Percentiles rank a stretch among this genome's conserved stretches.
Conservation (phyloP, 2,113 vertebrate species). For the Seriola quinqueradiata region DNA sequence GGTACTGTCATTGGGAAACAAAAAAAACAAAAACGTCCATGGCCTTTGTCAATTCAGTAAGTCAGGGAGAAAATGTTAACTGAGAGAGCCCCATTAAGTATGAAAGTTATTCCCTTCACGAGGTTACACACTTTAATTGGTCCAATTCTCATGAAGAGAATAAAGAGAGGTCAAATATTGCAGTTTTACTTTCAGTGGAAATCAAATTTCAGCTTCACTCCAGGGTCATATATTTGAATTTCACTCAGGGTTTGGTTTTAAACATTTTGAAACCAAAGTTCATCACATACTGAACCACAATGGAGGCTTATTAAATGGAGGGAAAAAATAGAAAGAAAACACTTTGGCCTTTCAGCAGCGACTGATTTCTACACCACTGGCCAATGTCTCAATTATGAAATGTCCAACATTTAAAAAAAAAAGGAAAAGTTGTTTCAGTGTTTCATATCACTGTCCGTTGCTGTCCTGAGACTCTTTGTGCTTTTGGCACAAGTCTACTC, state of each 20-base stretch:
- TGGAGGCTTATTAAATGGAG: constrained; percentile 9
- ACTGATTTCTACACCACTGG: constrained; percentile 33
- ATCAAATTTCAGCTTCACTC: constrained; percentile 1
- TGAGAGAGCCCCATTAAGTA: background rate
- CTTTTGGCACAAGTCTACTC: constrained; percentile 13
- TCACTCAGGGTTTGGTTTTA: background rate
- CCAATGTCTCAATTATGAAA: constrained; percentile 44
- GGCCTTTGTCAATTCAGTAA: constrained; percentile 13
- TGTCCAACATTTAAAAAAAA: constrained; percentile 22
- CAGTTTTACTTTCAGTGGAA: background rate
- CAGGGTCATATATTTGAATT: background rate
- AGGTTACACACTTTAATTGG: background rate
- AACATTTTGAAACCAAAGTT: constrained; percentile 40
- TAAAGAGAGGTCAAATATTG: constrained; percentile 24
- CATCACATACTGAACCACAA: constrained; percentile 9
- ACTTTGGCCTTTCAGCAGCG: constrained; percentile 7
- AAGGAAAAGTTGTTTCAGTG: background rate
- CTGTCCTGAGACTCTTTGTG: constrained; percentile 17
- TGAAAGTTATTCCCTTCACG: background rate
- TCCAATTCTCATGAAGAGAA: background rate
- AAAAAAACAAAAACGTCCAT: constrained; percentile 9
- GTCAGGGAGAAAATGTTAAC: constrained; percentile 24
- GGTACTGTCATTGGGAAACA: constrained; percentile 15
- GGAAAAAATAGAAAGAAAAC: constrained; percentile 32
- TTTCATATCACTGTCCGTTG: constrained; percentile 6